Conservation (phyloP, 2,113 vertebrate species). For the Notothenia rossii region DNA sequence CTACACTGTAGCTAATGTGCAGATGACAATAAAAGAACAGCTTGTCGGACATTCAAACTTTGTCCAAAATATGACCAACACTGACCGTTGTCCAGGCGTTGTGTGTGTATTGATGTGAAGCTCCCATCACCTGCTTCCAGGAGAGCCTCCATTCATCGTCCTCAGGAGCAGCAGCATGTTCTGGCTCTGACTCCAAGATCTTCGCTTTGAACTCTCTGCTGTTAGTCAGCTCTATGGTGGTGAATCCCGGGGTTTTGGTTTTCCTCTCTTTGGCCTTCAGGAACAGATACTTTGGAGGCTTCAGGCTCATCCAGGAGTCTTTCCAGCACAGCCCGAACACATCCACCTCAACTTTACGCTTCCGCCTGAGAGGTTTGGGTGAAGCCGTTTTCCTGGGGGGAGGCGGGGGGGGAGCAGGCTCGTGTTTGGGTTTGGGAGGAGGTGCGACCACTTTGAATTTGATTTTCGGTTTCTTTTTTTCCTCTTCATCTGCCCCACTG, state of each 20-base stretch:
- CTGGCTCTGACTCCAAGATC: neutral
- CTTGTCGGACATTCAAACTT: neutral
- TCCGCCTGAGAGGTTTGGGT: slow-evolving; percentile 10
- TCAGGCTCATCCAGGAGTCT: slow-evolving; percentile 78
- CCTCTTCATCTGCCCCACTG: neutral
- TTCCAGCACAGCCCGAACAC: slow-evolving; percentile 69
- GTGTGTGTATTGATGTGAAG: neutral
- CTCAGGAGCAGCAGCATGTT: neutral
- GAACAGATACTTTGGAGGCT: slow-evolving; percentile 74
- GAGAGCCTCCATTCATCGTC: slow-evolving; percentile 54
- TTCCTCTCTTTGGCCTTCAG: slow-evolving; percentile 51
- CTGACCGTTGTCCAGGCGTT: neutral
- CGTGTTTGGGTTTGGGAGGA: slow-evolving; percentile 51
- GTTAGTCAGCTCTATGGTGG: slow-evolving; percentile 30
- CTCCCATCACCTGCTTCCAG: slow-evolving; percentile 70
- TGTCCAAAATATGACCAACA: neutral
- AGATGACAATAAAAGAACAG: neutral
- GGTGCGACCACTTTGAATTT: slow-evolving; percentile 73
- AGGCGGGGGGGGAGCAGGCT: slow-evolving; percentile 31
- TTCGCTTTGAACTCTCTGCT: slow-evolving; percentile 37
- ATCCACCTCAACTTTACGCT: slow-evolving; percentile 75
- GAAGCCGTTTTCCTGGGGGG: slow-evolving; percentile 27
- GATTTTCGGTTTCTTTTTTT: slow-evolving; percentile 59
- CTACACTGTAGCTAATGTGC: too few species aligned
- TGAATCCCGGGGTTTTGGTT: slow-evolving; percentile 26